Evolutionary conservation across 2,888 invertebrate genomes (phyloP).

Genomic region (Dicyrtomina minuta): DNA sequence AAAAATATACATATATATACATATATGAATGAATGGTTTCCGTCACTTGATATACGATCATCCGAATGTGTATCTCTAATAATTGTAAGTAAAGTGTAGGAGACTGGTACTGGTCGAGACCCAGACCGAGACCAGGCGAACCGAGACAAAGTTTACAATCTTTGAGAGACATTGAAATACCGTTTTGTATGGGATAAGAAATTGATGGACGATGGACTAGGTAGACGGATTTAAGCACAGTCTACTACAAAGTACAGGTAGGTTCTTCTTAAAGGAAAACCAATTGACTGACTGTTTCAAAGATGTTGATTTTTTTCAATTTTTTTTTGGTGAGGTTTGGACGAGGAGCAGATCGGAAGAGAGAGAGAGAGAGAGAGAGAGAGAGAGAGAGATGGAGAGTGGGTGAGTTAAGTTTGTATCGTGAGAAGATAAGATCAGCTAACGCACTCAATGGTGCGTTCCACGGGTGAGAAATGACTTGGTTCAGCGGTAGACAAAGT

Average conservation of each 20-base stretch:
- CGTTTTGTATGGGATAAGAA: too few relatives aligned
- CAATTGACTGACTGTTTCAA: background rate
- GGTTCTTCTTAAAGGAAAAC: background rate
- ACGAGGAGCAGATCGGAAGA: background rate
- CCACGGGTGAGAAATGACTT: slow-evolving; percentile 30
- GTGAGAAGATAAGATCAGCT: slow-evolving; percentile 26
- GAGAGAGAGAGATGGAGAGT: slow-evolving; percentile 3
- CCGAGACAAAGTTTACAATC: too few relatives aligned
- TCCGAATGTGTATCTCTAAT: too few relatives aligned
- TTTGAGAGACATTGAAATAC: too few relatives aligned
- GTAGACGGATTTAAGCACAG: slow-evolving; percentile 15
- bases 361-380: background rate
- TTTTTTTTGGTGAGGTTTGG: background rate
- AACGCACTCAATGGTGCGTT: slow-evolving; percentile 21
- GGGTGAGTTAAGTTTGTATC: slow-evolving; percentile 11
- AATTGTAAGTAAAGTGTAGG: too few relatives aligned
- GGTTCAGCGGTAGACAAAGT: slow-evolving; percentile 17
- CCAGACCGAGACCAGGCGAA: too few relatives aligned
- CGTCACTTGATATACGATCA: too few relatives aligned
- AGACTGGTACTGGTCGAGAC: too few relatives aligned
- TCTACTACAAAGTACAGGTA: background rate
- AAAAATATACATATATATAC: too few relatives aligned
- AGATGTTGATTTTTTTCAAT: background rate
- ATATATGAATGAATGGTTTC: too few relatives aligned
- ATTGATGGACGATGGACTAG: slow-evolving; percentile 28